These are phyloP conservation scores for Akabosia matsudoensis DNA, from an alignment of 1,140 invertebrate species.

Conservation along the genomic window DNA sequence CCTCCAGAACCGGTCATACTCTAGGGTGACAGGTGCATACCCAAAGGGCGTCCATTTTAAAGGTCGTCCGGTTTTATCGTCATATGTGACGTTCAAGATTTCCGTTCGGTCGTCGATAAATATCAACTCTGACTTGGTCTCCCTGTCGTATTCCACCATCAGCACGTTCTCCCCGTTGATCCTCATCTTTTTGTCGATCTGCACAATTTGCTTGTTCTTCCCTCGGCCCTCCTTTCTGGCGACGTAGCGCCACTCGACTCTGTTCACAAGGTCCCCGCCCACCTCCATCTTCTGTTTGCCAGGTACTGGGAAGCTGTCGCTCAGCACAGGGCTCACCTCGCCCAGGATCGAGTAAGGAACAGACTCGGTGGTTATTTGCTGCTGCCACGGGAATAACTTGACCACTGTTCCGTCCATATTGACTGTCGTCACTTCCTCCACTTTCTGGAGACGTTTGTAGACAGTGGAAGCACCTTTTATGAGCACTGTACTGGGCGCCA, in stretches of 20 bases:
- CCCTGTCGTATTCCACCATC: constrained; percentile 87
- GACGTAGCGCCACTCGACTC: constrained; percentile 93
- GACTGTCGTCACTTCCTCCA: constrained; percentile 73
- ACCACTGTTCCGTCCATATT: constrained; percentile 77
- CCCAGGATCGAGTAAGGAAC: constrained; percentile 77
- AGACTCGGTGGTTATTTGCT: constrained; percentile 78
- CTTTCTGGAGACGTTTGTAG: constrained; percentile 70
- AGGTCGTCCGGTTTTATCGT: constrained; percentile 84
- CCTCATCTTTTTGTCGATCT: constrained; percentile 76
- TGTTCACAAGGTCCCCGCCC: constrained; percentile 82
- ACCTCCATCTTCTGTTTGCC: constrained; percentile 84
- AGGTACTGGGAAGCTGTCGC: constrained; percentile 84
- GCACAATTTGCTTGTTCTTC: constrained; percentile 60
- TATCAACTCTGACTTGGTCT: constrained; percentile 80
- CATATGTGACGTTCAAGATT: constrained; percentile 86
- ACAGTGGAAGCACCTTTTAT: constrained; percentile 84
- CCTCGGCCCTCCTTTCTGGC: constrained; percentile 61
- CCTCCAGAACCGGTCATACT: constrained; percentile 87
- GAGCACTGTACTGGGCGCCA: constrained; percentile 76
- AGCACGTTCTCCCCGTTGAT: constrained; percentile 89
- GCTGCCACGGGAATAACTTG: constrained; percentile 74
- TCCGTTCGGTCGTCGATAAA: constrained; percentile 85
- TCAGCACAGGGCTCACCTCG: constrained; percentile 76
- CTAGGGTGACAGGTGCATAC: constrained; percentile 81
- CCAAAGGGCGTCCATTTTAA: constrained; percentile 78